Evolutionary conservation across 1,140 invertebrate genomes (phyloP).

Genomic region (Whitmania pigra): DNA sequence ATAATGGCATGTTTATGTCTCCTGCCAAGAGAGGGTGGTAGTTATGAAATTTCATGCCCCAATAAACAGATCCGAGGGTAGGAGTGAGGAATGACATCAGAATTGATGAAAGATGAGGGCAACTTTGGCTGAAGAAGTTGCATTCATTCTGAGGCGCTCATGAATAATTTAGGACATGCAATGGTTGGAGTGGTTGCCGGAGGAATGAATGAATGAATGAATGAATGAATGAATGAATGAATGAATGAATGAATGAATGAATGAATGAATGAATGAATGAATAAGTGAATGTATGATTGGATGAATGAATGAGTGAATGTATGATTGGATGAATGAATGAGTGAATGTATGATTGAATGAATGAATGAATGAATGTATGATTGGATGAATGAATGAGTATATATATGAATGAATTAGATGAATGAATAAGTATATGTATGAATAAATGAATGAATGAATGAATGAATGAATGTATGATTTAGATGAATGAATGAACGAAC

Average conservation of each 20-base stretch:
- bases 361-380: slow-evolving; percentile 11
- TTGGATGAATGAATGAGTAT: background rate
- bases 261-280: background rate
- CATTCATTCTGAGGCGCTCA: background rate
- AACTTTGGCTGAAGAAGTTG: background rate
- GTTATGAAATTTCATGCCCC: slow-evolving; percentile 5
- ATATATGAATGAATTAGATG: background rate
- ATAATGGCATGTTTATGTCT: background rate
- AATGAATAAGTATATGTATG: too few species aligned
- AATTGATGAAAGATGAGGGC: background rate
- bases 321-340: background rate
- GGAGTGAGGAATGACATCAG: background rate
- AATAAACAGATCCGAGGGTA: too few species aligned
- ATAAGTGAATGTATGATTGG: background rate
- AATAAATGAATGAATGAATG: background rate
- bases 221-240: background rate
- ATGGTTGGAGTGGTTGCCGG: background rate
- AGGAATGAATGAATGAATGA: slow-evolving; percentile 3
- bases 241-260: background rate
- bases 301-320: background rate
- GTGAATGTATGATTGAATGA: background rate
- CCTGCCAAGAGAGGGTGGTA: background rate
- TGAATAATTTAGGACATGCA: background rate
- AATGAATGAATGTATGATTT: background rate
- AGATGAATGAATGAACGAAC: background rate